Base-by-base conservation (phyloP, 2,113 vertebrate species). In the Capreolus pygargus region DNA sequence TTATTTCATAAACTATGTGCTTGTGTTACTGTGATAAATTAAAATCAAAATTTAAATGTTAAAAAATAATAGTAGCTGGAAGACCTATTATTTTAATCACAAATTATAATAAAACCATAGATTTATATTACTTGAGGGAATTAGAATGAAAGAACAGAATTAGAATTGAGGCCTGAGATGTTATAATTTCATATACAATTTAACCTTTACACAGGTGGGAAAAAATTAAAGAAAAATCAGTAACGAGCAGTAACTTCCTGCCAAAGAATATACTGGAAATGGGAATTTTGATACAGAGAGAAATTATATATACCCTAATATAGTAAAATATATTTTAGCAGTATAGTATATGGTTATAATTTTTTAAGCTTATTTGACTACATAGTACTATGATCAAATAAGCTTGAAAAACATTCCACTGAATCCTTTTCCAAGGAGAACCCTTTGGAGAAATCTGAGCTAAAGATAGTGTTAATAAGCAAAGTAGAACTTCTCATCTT, bases 111-210 rank as follows among this genome's bases (percentile, higher is more conserved):
- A 50, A 96, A 93, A 91, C 70, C 43, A 79, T 79, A 25, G 23
- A 85, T 70, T 74, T 93, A 67, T 85, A 83, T 95, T 96, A 91
- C 67, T 89, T 57, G 57, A 96, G 86, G 60, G 19, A 95, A 81
- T 70, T 91, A 54, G 43, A 94, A 93, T 76, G 47, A 96, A 93
- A 33, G 70, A 39, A 92, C 39, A 94, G 43, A 95, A 70, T 76
- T 95, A 50, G 43, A 76, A 12, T 93, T 89, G 70, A 86, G n/a
- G 23, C 43, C 64, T 83, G 60, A 83, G 57, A 82, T 89, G 52
- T 50, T 93, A n/a, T 95, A 89, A 89, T 95, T 93, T 89, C 28
- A 64, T 82, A 79, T 86, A 97, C 94, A 95, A 78, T 96, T 93
- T 96, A 97, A 93, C 43, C 86, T 86, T 95, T 78, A 92, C 16